Conservation (phyloP, 2,797 vertebrate genomes). For the Enteromius radiatus region DNA sequence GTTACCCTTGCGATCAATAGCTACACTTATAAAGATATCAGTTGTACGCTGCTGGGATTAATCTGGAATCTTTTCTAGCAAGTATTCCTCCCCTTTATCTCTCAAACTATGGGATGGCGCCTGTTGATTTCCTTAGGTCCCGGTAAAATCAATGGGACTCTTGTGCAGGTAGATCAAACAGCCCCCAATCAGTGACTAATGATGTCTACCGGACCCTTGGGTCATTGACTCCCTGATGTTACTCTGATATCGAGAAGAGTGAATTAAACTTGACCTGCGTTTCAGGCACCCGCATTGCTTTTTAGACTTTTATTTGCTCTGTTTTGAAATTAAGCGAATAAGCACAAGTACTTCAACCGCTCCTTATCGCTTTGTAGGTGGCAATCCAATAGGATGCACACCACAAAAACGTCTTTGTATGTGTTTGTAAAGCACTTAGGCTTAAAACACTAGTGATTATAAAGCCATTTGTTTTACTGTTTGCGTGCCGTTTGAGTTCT, state of each 20-base stretch:
- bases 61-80: conserved; percentile 34
- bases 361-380: conserved; percentile 7
- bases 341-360: not conserved
- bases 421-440: conserved; percentile 25
- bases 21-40: conserved; percentile 36
- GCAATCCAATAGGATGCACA: not conserved
- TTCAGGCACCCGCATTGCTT: not conserved
- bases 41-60: conserved; percentile 11
- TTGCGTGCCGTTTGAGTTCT: not conserved
- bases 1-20: conserved; percentile 29
- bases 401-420: conserved; percentile 9
- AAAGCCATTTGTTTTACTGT: conserved; percentile 40
- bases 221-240: conserved; percentile 16
- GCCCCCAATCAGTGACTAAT: conserved; percentile 25
- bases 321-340: not conserved
- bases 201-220: conserved; percentile 12
- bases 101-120: conserved; percentile 12
- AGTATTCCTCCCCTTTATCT: conserved; percentile 24
- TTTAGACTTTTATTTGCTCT: not conserved
- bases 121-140: conserved; percentile 42
- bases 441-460: conserved; percentile 44
- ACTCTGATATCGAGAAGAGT: conserved; percentile 16
- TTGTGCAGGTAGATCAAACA: conserved; percentile 22
- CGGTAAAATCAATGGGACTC: conserved; percentile 16
- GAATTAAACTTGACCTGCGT: conserved; percentile 6